phyloP scores from a whole-genome alignment of 2,888 invertebrate species.

The Ctena decussata region DNA sequence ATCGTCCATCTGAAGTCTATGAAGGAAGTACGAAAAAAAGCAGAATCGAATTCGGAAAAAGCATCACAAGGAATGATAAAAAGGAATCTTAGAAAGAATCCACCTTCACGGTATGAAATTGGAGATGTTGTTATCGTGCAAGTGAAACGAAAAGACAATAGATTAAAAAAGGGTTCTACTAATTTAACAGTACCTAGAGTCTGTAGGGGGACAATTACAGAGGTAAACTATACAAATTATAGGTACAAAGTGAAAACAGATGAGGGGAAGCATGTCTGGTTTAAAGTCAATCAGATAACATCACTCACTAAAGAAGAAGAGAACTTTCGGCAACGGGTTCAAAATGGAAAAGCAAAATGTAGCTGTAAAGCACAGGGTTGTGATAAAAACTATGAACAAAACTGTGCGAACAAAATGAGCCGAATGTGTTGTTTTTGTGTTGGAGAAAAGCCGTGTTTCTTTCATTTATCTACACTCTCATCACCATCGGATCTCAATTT shows the following conservation, averaged over 20 bases:
- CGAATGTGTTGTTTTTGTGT: neutral
- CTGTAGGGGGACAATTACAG: neutral
- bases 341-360: neutral
- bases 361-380: neutral
- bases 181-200: neutral
- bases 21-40: neutral
- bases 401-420: neutral
- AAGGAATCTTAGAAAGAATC: too few species aligned
- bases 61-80: neutral
- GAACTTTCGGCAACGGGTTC: neutral
- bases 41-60: neutral
- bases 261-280: neutral
- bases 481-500: neutral
- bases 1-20: neutral
- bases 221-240: neutral
- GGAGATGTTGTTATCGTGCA: too few species aligned
- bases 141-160: too few species aligned
- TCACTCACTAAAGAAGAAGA: neutral
- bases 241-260: neutral
- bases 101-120: too few species aligned
- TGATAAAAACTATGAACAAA: neutral
- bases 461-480: neutral
- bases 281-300: neutral
- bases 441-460: too few species aligned
- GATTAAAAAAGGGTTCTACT: neutral